Base-by-base conservation (phyloP, 2,888 invertebrate species). In the Brachyopa scutellaris region DNA sequence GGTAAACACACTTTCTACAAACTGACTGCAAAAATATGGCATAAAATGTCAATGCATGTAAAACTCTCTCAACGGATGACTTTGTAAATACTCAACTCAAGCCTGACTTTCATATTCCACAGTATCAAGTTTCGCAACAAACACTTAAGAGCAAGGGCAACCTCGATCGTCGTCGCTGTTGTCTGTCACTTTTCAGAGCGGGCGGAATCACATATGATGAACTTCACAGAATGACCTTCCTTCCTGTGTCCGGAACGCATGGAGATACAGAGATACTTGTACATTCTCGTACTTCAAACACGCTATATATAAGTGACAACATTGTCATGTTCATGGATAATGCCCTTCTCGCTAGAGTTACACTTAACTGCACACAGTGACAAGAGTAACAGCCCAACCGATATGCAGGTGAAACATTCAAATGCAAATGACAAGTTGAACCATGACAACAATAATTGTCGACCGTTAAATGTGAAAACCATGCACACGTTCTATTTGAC, bases 321-420 rank as follows among this genome's bases (percentile, higher is more conserved):
- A 64, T 57, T 76, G 69, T 76, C 80, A 80, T 80, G 80, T 76
- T 76, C 80, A 80, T 76, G 80, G 80, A 64, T 64, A 70, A 51
- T 80, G 69, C 80, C 76, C 80, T 80, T 76, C 80, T 76, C 76
- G 69, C 76, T 42, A 76, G 67, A 80, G 69, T 29, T 64, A 21
- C 59, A 55, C 15, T 53, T 7, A 19, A 3, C 42, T 15, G 49
- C 49, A n/a, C 13, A 9, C 8, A 26, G 6, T 6, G 26, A 29
- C 38, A 21, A 8, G 17, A 49, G 17, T 13, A 31, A n/a, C n/a
- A n/a, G n/a, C n/a, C 8, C 23, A 31, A n/a, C 21, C 47, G 21
- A 23, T 29, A 40, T 40, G 62, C 74, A 80, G 79, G 79, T 80
- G 74, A 8, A 69, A 62, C 40, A 74, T 51, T 76, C 55, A 64